Evolutionary conservation across 2,888 invertebrate species (phyloP).

Genomic region (Dysmachus trigonus): DNA sequence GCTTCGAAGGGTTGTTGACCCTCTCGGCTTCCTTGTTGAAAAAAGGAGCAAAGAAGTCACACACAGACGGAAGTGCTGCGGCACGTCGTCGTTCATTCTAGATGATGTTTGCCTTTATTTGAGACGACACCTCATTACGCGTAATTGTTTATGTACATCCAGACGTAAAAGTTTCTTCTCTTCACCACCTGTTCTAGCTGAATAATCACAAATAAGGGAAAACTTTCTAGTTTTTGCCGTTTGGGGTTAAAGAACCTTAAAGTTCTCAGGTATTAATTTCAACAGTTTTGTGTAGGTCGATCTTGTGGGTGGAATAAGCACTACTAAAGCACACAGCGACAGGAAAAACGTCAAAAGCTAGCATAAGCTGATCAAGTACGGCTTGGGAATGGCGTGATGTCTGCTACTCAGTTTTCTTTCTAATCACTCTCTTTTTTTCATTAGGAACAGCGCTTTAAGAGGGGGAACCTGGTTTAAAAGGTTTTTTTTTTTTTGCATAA

Average conservation of each 20-base stretch:
- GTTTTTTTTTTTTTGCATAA: no score
- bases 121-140: not conserved
- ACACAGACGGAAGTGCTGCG: not conserved
- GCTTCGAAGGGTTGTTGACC: not conserved
- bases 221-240: not conserved
- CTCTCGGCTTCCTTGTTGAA: not conserved
- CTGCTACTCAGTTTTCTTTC: no score
- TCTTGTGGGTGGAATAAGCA: not conserved
- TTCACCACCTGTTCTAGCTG: not conserved
- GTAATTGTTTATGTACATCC: not conserved
- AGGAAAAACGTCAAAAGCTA: no score
- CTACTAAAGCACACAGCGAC: no score
- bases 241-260: not conserved
- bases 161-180: not conserved
- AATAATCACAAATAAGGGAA: not conserved
- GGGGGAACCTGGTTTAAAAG: no score
- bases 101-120: not conserved
- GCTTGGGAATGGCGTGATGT: no score
- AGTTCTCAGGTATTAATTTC: not conserved
- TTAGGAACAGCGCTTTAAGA: no score
- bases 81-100: not conserved
- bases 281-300: not conserved
- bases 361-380: no score
- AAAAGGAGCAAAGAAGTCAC: not conserved
- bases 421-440: no score